phyloP scores from a whole-genome alignment of 1,140 invertebrate genomes.

The Bombus superbus region DNA sequence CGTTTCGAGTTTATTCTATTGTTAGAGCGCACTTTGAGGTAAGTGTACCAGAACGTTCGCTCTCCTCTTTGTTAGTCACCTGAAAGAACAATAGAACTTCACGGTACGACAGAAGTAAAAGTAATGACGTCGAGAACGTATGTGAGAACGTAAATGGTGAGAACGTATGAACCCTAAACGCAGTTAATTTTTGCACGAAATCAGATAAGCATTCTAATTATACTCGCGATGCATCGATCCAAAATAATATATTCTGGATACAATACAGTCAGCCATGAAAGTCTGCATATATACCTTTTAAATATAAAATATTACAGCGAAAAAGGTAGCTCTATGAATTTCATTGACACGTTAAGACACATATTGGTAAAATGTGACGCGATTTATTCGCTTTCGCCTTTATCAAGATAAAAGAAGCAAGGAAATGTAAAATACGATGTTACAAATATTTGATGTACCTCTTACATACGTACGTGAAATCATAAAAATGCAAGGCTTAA shows the following conservation, averaged over 20 bases:
- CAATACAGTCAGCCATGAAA: too few species aligned
- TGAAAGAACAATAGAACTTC: slow-evolving; percentile 34
- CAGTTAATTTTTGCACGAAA: slow-evolving; percentile 32
- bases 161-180: not conserved
- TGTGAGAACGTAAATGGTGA: not conserved
- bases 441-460: too few species aligned
- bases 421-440: too few species aligned
- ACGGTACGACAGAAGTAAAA: slow-evolving; percentile 28
- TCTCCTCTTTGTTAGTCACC: slow-evolving; percentile 43
- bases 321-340: too few species aligned
- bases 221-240: not conserved
- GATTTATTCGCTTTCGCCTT: too few species aligned
- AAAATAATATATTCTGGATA: not conserved
- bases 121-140: slow-evolving; percentile 4
- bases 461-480: too few species aligned
- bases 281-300: too few species aligned
- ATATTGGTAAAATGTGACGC: too few species aligned
- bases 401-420: too few species aligned
- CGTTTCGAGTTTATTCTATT: slow-evolving; percentile 53
- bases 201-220: not conserved
- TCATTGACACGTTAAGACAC: too few species aligned
- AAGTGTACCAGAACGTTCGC: slow-evolving; percentile 50
- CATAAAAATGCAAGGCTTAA: too few species aligned
- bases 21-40: slow-evolving; percentile 39
- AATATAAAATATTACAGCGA: too few species aligned